Percentiles rank a stretch among this genome's conserved stretches.
Evolutionary conservation across 2,113 vertebrate genomes (phyloP).

Genomic region (Monopterus albus): DNA sequence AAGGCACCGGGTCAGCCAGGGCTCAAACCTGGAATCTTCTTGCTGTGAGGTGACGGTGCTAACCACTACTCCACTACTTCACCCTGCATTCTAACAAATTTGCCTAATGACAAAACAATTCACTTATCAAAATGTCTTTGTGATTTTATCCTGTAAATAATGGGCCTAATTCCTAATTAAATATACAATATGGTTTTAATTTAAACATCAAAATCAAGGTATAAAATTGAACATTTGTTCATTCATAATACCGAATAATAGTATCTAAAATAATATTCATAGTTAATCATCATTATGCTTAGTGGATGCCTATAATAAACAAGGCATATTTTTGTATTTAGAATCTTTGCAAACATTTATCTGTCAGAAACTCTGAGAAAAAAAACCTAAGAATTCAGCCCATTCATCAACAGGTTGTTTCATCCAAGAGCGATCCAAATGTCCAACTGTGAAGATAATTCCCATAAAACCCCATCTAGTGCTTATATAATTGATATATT

Average conservation of each 20-base stretch:
- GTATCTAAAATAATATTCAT: neutral
- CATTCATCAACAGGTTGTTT: constrained; percentile 55
- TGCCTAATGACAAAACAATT: neutral
- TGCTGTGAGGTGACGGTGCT: no score
- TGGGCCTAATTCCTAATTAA: neutral
- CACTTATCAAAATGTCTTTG: neutral
- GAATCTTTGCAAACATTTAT: neutral
- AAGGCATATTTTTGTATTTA: no score
- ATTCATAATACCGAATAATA: neutral
- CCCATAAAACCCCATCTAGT: constrained; percentile 38
- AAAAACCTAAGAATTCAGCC: neutral
- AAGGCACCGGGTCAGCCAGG: no score
- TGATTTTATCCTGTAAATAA: neutral
- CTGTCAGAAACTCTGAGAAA: constrained; percentile 9
- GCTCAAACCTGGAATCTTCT: no score
- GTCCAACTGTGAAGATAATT: constrained; percentile 64
- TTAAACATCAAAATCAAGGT: no score
- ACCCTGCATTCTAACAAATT: no score
- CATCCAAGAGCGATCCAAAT: constrained; percentile 41
- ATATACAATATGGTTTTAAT: neutral
- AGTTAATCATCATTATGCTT: neutral
- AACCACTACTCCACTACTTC: no score
- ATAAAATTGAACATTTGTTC: no score
- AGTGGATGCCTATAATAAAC: no score
- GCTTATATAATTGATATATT: constrained; percentile 62